Evolutionary conservation across 30 jellyfish, hydroid and myxozoan genomes (phyloP).

Genomic region (Phacellophora camtschatica): DNA sequence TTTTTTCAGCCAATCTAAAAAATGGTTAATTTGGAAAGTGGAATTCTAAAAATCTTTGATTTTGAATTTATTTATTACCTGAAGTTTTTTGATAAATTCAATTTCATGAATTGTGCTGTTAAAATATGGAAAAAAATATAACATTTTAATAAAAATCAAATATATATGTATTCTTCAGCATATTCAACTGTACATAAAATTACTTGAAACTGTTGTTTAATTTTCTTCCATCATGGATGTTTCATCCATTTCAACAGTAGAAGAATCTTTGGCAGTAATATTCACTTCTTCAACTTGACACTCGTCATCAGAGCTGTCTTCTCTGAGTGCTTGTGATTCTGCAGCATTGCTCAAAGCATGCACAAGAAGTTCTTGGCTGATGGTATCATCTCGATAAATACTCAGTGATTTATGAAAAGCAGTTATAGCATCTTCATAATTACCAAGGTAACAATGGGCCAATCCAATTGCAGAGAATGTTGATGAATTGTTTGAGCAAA

Average conservation of each 20-base stretch:
- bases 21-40: too few species aligned
- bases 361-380: conserved; percentile 78
- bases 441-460: conserved; percentile 39
- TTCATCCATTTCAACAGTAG: conserved; percentile 56
- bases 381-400: conserved; percentile 78
- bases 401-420: conserved; percentile 79
- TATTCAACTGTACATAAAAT: too few species aligned
- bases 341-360: conserved; percentile 72
- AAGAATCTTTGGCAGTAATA: conserved; percentile 1
- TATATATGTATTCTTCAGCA: too few species aligned
- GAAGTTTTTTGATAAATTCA: too few species aligned
- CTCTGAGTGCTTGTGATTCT: conserved; percentile 12
- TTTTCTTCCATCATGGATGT: conserved; percentile 44
- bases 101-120: too few species aligned
- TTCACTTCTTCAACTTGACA: conserved; percentile 20
- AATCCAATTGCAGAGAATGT: conserved; percentile 90
- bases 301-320: conserved; percentile 45
- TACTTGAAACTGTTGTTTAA: neutral
- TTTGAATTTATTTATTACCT: too few species aligned
- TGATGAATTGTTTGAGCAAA: conserved; percentile 71
- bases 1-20: too few species aligned
- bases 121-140: too few species aligned
- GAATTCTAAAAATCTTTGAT: too few species aligned
- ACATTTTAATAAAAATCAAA: too few species aligned
- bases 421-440: conserved; percentile 63